phyloP scores from a whole-genome alignment of 2,888 invertebrate species.

The Dexiosoma caninum region DNA sequence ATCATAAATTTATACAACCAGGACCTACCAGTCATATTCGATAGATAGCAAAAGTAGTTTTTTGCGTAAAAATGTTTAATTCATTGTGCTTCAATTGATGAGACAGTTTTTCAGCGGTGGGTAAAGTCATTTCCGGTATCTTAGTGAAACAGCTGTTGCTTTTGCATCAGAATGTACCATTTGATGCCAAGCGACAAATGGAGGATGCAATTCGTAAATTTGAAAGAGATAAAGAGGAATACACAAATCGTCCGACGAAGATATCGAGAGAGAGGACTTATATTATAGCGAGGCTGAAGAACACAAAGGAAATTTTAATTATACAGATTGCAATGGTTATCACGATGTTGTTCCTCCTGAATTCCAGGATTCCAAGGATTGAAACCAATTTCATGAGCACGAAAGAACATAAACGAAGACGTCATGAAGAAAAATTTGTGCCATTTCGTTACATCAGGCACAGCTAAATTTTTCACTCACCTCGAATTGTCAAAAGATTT shows the following conservation, averaged over 20 bases:
- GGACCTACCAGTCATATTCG: too few species aligned
- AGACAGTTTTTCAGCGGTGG: not conserved
- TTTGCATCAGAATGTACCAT: too few species aligned
- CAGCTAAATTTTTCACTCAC: not conserved
- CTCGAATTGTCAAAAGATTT: slow-evolving; percentile 11
- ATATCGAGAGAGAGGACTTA: too few species aligned
- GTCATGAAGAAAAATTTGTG: not conserved
- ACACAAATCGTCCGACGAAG: too few species aligned
- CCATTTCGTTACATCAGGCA: not conserved
- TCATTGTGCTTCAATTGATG: not conserved
- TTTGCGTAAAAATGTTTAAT: not conserved
- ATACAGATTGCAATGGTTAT: too few species aligned
- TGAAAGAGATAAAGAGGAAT: too few species aligned
- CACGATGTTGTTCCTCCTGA: slow-evolving; percentile 8
- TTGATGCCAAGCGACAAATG: too few species aligned
- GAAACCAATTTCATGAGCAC: slow-evolving; percentile 7
- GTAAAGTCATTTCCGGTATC: not conserved
- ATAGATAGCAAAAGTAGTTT: too few species aligned
- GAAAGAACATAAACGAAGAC: not conserved
- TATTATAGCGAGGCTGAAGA: too few species aligned
- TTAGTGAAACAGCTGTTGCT: not conserved
- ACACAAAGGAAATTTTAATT: too few species aligned
- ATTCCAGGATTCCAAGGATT: not conserved
- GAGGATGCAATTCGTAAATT: too few species aligned
- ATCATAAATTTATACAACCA: too few species aligned